Evolutionary conservation across 2,113 vertebrate genomes (phyloP), one percentile per base, ranked within the genome.

Genomic region (Megalops atlanticus): DNA sequence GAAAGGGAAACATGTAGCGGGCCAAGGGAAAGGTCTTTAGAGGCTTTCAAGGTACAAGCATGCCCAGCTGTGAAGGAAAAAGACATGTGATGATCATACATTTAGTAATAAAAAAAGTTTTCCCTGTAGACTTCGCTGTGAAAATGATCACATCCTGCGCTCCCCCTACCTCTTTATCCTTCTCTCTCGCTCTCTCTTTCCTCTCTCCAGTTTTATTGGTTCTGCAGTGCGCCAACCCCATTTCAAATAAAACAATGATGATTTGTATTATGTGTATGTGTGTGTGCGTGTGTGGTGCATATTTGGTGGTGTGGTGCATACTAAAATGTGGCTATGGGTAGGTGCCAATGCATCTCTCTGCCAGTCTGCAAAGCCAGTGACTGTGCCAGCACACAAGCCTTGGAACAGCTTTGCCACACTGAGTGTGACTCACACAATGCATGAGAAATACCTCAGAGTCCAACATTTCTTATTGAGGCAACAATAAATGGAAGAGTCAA

Each of bases 1-100:
- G 43, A 45, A 45, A 27, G 31, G n/a, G n/a, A 31, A 27, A n/a
- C n/a, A n/a, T n/a, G n/a, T n/a, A n/a, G n/a, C n/a, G n/a, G n/a
- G n/a, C n/a, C n/a, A n/a, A n/a, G n/a, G n/a, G 43, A 45, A 45
- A 14, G 43, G 40, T 43, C 31, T 45, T 75, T n/a, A 75, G 45
- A 75, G 27, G n/a, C 74, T 45, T 75, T 75, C 39, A 41, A 75
- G 41, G 31, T 45, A 39, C 39, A 74, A 74, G n/a, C n/a, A n/a
- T n/a, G n/a, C n/a, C n/a, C n/a, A n/a, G n/a, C n/a, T n/a, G n/a
- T n/a, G n/a, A n/a, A n/a, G n/a, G n/a, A n/a, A n/a, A n/a, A n/a
- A n/a, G n/a, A n/a, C n/a, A n/a, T n/a, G n/a, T n/a, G n/a, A n/a
- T n/a, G n/a, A n/a, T n/a, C n/a, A n/a, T n/a, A n/a, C n/a, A n/a